Evolutionary conservation across 1,140 invertebrate species (phyloP).

Genomic region (Magallana ariakensis): DNA sequence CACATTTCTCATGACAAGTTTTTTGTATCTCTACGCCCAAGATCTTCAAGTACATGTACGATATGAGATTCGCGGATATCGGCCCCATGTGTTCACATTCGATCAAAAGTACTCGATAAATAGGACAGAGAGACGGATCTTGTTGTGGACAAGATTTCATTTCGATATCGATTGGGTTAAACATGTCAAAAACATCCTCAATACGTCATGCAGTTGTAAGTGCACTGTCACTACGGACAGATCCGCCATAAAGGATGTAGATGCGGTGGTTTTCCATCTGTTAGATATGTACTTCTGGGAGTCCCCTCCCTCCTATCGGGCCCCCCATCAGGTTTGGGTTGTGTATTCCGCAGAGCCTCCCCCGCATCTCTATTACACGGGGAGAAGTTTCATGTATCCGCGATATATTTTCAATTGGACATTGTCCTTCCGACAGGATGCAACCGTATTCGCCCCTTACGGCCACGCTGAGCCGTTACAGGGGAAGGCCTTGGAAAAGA

Average conservation of each 20-base stretch:
- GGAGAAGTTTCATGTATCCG: conserved; percentile 50
- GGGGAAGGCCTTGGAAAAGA: neutral
- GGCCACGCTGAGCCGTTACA: conserved; percentile 44
- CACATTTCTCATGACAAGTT: neutral
- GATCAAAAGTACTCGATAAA: neutral
- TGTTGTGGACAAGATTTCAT: conserved; percentile 46
- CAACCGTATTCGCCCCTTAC: conserved; percentile 65
- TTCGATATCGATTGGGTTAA: conserved; percentile 15
- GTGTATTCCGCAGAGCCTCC: conserved; percentile 68
- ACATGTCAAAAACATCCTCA: neutral
- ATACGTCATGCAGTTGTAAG: conserved; percentile 8
- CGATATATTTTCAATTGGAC: conserved; percentile 71
- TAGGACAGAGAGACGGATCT: conserved; percentile 10
- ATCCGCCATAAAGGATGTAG: conserved; percentile 58
- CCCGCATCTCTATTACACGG: conserved; percentile 57
- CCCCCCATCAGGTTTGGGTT: conserved; percentile 68
- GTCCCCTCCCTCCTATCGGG: conserved; percentile 59
- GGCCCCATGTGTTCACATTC: neutral
- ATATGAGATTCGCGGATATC: neutral
- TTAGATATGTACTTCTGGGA: conserved; percentile 57
- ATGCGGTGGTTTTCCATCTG: conserved; percentile 72
- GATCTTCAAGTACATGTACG: neutral
- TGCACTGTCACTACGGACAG: conserved; percentile 70
- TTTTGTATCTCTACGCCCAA: neutral
- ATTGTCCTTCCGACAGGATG: conserved; percentile 68